These are phyloP conservation scores for Bufo gargarizans DNA, from an alignment of 2,113 vertebrate species.

Conservation along the genomic window DNA sequence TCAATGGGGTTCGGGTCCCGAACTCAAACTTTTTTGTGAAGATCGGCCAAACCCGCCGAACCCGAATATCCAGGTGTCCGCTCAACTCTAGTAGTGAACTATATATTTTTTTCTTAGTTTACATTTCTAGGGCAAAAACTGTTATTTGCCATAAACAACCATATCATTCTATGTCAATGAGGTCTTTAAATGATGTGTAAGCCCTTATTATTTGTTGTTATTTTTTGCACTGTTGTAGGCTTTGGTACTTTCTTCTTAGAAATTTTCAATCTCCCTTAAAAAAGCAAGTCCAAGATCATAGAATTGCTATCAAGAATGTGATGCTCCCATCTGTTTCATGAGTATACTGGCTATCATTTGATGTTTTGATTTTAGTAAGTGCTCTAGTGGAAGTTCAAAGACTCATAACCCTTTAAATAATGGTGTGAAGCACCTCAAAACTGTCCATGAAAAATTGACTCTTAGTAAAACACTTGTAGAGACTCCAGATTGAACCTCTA, in stretches of 20 bases:
- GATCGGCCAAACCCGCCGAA: no score
- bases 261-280: background rate
- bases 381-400: slow-evolving; percentile 47
- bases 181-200: background rate
- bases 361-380: slow-evolving; percentile 63
- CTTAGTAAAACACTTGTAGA: slow-evolving; percentile 55
- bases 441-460: slow-evolving; percentile 52
- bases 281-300: background rate
- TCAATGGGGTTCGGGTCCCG: no score
- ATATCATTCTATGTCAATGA: background rate
- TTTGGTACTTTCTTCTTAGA: background rate
- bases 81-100: no score
- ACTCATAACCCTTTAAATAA: slow-evolving; percentile 46
- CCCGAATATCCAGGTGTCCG: no score
- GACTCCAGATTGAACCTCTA: slow-evolving; percentile 46
- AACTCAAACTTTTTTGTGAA: no score
- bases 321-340: slow-evolving; percentile 53
- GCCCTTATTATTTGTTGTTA: background rate
- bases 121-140: no score
- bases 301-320: slow-evolving; percentile 46
- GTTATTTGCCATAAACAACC: no score
- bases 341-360: slow-evolving; percentile 57
- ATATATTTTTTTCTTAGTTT: no score
- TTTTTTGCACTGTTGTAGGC: background rate
- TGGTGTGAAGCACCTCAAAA: slow-evolving; percentile 60